Base-by-base conservation (phyloP, 2,888 invertebrate genomes). In the Lacanobia wlatinum region DNA sequence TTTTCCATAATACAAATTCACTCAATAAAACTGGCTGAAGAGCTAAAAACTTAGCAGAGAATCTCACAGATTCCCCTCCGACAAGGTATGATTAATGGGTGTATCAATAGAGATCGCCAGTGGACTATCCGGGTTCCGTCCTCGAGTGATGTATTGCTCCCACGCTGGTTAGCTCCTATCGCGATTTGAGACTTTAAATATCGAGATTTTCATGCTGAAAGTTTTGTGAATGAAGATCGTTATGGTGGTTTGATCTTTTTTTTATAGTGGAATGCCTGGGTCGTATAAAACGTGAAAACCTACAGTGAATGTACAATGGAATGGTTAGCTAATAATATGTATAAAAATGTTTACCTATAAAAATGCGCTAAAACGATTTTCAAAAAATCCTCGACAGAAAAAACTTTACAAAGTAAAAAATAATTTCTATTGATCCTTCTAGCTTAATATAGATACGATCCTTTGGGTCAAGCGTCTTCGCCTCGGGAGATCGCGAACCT, bases 31-130 rank as follows among this genome's bases (percentile, higher is more conserved):
- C 65, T 65, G 61, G 53, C 38, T 65, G 23, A 66, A 71, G 71
- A 67, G 70, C 65, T 82, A 81, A 78, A 71, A 84, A 80, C 80
- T 82, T 78, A 72, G 66, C 65, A 23, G 60, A 77, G 62, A 78
- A 81, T 66, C 74, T 46, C 70, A 40, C 73, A 83, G 82, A 87
- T 84, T 83, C 72, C 40, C 50, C 70, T 72, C 69, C 88, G 89
- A 88, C 87, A 86, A 87, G 87, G 84, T 90, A 89, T 92, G 93
- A 93, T 93, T 91, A 92, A 93, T 92, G 91, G 77, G 78, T 80
- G 84, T 87, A 88, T 90, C 91, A 89, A 90, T 90, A 88, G 87
- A 88, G 90, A 89, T 89, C 87, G 88, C 87, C 87, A 87, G 87
- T 87, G 87, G 87, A 86, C 86, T 82, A 86, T 76, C 83, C 82